Base-by-base conservation (phyloP, 2,797 vertebrate species). In the Caiman crocodilus region DNA sequence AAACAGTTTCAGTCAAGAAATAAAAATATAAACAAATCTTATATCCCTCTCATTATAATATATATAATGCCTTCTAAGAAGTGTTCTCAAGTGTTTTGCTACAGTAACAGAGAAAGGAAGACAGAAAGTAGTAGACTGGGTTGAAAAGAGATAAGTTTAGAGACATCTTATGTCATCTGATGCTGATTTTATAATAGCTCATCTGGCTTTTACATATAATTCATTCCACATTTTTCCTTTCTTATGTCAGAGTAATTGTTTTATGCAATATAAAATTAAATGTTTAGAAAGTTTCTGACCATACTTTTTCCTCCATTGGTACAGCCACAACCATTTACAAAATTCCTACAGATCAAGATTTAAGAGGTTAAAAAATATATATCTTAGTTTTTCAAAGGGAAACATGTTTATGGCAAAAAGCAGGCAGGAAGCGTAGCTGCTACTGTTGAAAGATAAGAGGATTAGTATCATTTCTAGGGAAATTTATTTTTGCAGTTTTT, bases 201-300 rank as follows among this genome's bases (percentile, higher is more conserved):
- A 7, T 90, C 75, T 71, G 2, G 4, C 1, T 0, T 0, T 16
- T 59, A 84, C 5, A 63, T 0, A 50, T 21, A 50, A 59, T 42
- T 76, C 89, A 93, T 64, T 32, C 1, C 23, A 42, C 0, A 82
- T 91, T 82, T 56, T 57, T 75, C 16, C 18, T 1, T 63, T 80
- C 42, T 50, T 50, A 50, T 50, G 76, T 5, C 4, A 55, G 86
- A 86, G 82, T 55, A 14, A 84, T 23, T 21, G 23, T 11, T 35
- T 71, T 71, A 21, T 35, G 20, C 14, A 71, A 35, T 21, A 18
- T 71, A 4, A 65, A 73, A 64, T 42, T 9, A 59, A 16, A 80
- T 15, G 2, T 25, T 78, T 71, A 63, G 61, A 14, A 35, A 86
- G 2, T 2, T 89, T 55, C 42, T 77, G 25, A 32, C 61, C 55